A percentile compares a stretch with the other conserved stretches of the same genome.
Evolutionary conservation across 2,797 vertebrate species (phyloP).

Genomic region (Takifugu ocellatus): DNA sequence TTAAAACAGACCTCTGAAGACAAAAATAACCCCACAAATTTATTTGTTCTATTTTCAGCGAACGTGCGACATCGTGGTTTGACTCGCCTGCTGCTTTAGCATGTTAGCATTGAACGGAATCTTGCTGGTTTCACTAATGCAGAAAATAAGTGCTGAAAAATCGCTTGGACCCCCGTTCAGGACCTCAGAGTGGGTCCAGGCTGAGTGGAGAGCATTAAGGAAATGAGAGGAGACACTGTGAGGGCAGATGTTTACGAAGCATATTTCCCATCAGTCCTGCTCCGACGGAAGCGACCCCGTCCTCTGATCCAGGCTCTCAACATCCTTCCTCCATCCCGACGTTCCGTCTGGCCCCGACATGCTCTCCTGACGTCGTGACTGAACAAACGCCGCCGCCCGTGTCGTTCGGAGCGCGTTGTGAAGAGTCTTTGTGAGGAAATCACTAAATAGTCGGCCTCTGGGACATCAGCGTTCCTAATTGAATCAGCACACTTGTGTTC

Average conservation of each 20-base stretch:
- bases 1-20: too few species aligned
- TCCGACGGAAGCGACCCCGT: conserved; percentile 15
- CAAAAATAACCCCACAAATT: too few species aligned
- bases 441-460: conserved; percentile 59
- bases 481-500: conserved; percentile 19
- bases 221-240: conserved; percentile 20
- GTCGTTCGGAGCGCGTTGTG: too few species aligned
- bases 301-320: conserved; percentile 16
- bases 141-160: too few species aligned
- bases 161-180: not conserved
- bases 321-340: not conserved
- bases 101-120: too few species aligned
- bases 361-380: conserved; percentile 40
- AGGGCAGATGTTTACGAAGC: conserved; percentile 9
- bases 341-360: not conserved
- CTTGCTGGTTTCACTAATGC: too few species aligned
- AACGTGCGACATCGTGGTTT: too few species aligned
- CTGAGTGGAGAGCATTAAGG: not conserved
- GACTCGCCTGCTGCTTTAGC: too few species aligned
- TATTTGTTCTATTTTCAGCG: too few species aligned
- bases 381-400: conserved; percentile 10
- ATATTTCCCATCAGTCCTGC: conserved; percentile 22
- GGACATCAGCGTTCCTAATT: conserved; percentile 53
- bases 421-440: not conserved
- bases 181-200: not conserved